Percentiles rank a stretch among this genome's conserved stretches.
These are phyloP conservation scores for Eurois occulta DNA, from an alignment of 2,888 invertebrate genomes.

Conservation along the genomic window DNA sequence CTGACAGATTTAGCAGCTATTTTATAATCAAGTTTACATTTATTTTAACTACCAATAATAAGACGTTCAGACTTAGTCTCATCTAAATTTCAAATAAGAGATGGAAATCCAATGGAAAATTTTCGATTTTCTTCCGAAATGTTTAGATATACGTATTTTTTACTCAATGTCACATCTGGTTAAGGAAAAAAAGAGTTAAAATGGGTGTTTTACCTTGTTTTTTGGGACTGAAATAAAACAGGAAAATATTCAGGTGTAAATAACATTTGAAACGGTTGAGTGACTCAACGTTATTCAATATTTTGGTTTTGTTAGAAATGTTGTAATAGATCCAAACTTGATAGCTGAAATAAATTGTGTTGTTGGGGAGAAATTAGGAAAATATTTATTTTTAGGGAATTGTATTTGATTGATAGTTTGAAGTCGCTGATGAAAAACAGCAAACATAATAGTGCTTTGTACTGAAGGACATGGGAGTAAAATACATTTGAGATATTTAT, in stretches of 20 bases:
- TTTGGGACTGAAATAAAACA: slow-evolving; percentile 30
- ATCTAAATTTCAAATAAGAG: neutral
- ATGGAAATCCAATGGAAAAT: neutral
- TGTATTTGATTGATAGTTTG: neutral
- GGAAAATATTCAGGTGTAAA: slow-evolving; percentile 36
- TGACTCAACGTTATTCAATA: slow-evolving; percentile 29
- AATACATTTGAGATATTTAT: neutral
- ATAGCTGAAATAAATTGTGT: neutral
- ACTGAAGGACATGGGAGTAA: neutral
- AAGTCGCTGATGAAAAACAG: neutral
- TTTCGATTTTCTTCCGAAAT: neutral
- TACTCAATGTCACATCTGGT: slow-evolving; percentile 5
- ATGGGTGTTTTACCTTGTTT: slow-evolving; percentile 38
- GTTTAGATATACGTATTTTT: neutral
- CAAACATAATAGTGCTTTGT: neutral
- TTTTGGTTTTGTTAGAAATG: slow-evolving; percentile 11
- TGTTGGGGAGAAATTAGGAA: neutral
- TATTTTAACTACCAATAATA: neutral
- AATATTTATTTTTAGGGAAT: neutral
- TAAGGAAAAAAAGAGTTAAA: slow-evolving; percentile 37
- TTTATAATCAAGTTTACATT: neutral
- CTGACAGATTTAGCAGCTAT: neutral
- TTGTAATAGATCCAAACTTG: slow-evolving; percentile 8
- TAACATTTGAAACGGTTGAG: slow-evolving; percentile 22
- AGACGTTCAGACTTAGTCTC: neutral